Evolutionary conservation across 2,797 vertebrate genomes (phyloP).

Genomic region (Furcifer pardalis): DNA sequence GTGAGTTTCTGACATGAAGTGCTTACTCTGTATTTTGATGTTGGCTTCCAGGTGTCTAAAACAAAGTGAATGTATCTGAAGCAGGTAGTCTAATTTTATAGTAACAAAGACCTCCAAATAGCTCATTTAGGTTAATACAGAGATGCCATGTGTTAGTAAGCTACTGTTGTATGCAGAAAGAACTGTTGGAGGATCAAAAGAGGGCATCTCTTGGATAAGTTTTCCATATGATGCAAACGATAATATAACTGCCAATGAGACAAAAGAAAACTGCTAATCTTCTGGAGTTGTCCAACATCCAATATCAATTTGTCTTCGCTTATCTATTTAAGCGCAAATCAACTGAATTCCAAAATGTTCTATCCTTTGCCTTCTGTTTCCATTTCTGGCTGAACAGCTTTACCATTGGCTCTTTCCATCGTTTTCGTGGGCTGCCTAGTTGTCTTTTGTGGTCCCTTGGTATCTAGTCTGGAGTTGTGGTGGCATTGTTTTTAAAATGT

Average conservation of each 20-base stretch:
- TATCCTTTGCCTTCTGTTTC: too few species aligned
- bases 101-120: slow-evolving; percentile 78
- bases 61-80: slow-evolving; percentile 83
- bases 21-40: slow-evolving; percentile 73
- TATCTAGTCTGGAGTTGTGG: too few species aligned
- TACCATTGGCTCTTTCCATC: too few species aligned
- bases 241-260: slow-evolving; percentile 69
- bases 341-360: too few species aligned
- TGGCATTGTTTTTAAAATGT: slow-evolving; percentile 64
- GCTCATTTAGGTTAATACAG: slow-evolving; percentile 58
- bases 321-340: too few species aligned
- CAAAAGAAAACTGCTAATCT: slow-evolving; percentile 60
- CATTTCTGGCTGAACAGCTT: too few species aligned
- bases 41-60: slow-evolving; percentile 74
- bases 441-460: too few species aligned
- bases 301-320: too few species aligned
- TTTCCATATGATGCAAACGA: slow-evolving; percentile 77
- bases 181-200: slow-evolving; percentile 71
- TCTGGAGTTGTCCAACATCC: too few species aligned
- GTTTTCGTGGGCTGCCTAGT: too few species aligned
- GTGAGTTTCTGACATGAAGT: slow-evolving; percentile 66
- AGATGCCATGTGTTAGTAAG: slow-evolving; percentile 66
- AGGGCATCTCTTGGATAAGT: slow-evolving; percentile 86
- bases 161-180: slow-evolving; percentile 79
- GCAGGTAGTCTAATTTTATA: slow-evolving; percentile 80